A percentile compares a stretch with the other conserved stretches of the same genome.
Evolutionary conservation across 2,888 invertebrate genomes (phyloP).

Genomic region (Drosophila planitibia): DNA sequence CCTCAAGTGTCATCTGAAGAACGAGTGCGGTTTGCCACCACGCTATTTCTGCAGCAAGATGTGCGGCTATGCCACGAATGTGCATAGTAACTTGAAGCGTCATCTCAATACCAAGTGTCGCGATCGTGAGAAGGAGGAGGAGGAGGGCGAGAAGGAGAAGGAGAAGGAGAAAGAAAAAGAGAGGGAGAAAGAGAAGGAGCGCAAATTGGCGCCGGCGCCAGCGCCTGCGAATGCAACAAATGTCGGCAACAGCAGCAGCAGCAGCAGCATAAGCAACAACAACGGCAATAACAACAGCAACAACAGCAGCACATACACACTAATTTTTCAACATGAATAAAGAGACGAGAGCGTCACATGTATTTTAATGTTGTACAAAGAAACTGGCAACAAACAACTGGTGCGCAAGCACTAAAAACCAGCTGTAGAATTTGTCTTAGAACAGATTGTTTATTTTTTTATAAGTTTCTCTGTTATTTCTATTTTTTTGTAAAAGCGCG

Average conservation of each 20-base stretch:
- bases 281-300: slow-evolving; percentile 15
- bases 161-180: slow-evolving; percentile 44
- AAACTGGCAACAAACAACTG: slow-evolving; percentile 18
- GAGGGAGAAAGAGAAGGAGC: slow-evolving; percentile 34
- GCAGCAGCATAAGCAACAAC: slow-evolving; percentile 15
- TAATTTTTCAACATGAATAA: slow-evolving; percentile 82
- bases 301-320: slow-evolving; percentile 76
- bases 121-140: slow-evolving; percentile 83
- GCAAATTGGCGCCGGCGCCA: slow-evolving; percentile 9
- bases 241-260: background rate
- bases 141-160: slow-evolving; percentile 54
- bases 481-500: slow-evolving; percentile 9
- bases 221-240: background rate
- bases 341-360: slow-evolving; percentile 21
- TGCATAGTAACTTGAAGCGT: slow-evolving; percentile 85
- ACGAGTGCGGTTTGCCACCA: slow-evolving; percentile 88
- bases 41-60: slow-evolving; percentile 85
- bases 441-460: slow-evolving; percentile 40
- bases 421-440: slow-evolving; percentile 18
- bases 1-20: slow-evolving; percentile 89
- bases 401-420: slow-evolving; percentile 4
- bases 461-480: slow-evolving; percentile 1
- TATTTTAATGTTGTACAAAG: slow-evolving; percentile 58
- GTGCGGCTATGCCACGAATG: slow-evolving; percentile 86
- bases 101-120: slow-evolving; percentile 85